Base-by-base conservation (phyloP, 2,797 vertebrate genomes). In the Hippocampus kuda region DNA sequence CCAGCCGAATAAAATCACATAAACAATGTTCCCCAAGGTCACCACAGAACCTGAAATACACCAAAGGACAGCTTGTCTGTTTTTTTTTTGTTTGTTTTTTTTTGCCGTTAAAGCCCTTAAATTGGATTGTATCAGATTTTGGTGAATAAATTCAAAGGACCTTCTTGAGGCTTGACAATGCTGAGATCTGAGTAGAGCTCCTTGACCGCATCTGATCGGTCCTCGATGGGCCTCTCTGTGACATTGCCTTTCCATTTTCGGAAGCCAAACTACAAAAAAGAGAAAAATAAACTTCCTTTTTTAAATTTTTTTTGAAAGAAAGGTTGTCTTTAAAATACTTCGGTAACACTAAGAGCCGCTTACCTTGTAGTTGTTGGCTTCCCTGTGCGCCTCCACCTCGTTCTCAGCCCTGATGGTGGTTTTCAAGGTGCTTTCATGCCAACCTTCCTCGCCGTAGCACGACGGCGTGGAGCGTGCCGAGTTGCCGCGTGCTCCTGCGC, bases 181-280 rank as follows among this genome's bases (percentile, higher is more conserved):
- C 89, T 93, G 24, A 95, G 91, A 44, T 96, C 93, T 0, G 91
- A 93, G 84, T 95, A 90, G 44, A 94, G 90, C 74, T 94, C 92
- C 75, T 90, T 93, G 76, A 93, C 87, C 0, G 92, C 84, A 15
- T 92, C 91, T 0, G 93, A 93, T 0, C 84, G 70, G 65, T 93
- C 91, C 75, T 93, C 91, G 70, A 93, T 91, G 0, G 92, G 92
- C 65, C 81, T 85, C 1, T 85, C 92, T 0, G 94, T 94, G 20
- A 94, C 91, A 0, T 92, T 89, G 38, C 92, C 90, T 77, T 93
- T 94, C 93, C 94, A 94, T 63, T 95, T 95, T 80, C 93, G 93
- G 85, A 94, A 95, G 65, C 93, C 94, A 73, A 94, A 94, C 93
- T 94, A 74, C 24, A 1, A 59, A 54, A 49, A 11, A 5, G n/a